These are phyloP conservation scores for Heliconius hortense DNA, from an alignment of 2,888 invertebrate species.

Conservation along the genomic window DNA sequence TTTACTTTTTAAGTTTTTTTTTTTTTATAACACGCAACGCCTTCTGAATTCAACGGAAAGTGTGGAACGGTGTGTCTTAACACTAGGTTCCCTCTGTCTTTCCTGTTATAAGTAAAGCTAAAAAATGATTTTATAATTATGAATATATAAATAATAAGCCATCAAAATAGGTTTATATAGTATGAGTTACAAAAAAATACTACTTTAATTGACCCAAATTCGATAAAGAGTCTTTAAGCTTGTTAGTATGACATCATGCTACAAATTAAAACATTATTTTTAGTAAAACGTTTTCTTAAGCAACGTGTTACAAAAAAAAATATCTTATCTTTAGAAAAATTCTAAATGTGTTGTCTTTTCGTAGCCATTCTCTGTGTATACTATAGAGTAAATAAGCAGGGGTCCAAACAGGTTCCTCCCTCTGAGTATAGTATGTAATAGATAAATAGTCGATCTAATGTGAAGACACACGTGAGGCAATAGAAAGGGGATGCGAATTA, in stretches of 20 bases:
- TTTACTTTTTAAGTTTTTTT: no score
- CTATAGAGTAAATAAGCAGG: constrained; percentile 48
- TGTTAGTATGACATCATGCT: constrained; percentile 2
- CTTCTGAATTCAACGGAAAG: no score
- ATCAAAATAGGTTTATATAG: not conserved
- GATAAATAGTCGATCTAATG: constrained; percentile 61
- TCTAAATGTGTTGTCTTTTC: constrained; percentile 32
- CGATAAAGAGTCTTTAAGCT: not conserved
- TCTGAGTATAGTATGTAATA: constrained; percentile 57
- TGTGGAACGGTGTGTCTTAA: no score
- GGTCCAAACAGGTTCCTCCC: constrained; percentile 70
- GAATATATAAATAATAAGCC: not conserved
- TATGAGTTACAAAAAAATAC: not conserved
- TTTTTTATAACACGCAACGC: no score
- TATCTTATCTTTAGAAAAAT: constrained; percentile 27
- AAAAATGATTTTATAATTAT: not conserved
- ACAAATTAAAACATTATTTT: not conserved
- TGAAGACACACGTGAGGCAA: constrained; percentile 52
- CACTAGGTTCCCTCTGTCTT: no score
- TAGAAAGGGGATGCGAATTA: constrained; percentile 57
- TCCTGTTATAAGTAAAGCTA: no score
- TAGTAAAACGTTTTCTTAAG: not conserved
- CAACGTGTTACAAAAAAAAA: not conserved
- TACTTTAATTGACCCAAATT: not conserved
- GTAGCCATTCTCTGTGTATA: constrained; percentile 30